Evolutionary conservation across 1,140 invertebrate genomes (phyloP).

Genomic region (Caerostris darwini): DNA sequence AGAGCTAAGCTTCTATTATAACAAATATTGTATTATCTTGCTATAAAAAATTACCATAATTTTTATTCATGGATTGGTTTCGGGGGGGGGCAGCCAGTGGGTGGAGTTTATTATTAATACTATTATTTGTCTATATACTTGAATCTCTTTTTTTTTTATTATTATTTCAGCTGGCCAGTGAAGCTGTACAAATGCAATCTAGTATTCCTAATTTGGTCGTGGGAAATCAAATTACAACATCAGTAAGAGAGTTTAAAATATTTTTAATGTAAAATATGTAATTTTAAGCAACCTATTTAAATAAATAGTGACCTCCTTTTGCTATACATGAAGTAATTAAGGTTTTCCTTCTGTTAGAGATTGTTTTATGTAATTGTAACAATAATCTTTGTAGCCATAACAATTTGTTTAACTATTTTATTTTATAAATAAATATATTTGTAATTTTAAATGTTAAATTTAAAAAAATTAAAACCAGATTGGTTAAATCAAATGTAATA

Average conservation of each 20-base stretch:
- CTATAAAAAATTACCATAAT: background rate
- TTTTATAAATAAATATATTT: too few species aligned
- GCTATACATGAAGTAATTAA: background rate
- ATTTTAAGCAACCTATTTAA: background rate
- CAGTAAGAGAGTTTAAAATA: conserved; percentile 84
- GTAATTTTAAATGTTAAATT: too few species aligned
- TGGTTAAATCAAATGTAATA: too few species aligned
- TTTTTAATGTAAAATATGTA: too few species aligned
- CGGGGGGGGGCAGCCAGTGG: too few species aligned
- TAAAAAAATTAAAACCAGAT: too few species aligned
- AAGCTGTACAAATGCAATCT: conserved; percentile 95
- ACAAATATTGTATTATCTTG: too few species aligned
- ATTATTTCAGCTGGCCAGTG: conserved; percentile 87
- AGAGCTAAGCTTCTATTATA: too few species aligned
- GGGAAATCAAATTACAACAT: conserved; percentile 97
- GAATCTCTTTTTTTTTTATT: background rate
- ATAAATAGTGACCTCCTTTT: background rate
- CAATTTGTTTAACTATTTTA: too few species aligned
- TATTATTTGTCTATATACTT: background rate
- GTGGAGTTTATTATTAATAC: background rate
- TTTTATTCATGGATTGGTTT: background rate
- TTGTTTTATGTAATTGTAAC: too few species aligned
- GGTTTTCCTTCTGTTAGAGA: too few species aligned
- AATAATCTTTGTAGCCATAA: too few species aligned
- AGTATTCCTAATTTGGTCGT: conserved; percentile 98